Evolutionary conservation across 2,888 invertebrate species (phyloP).

Genomic region (Hymenopus coronatus): DNA sequence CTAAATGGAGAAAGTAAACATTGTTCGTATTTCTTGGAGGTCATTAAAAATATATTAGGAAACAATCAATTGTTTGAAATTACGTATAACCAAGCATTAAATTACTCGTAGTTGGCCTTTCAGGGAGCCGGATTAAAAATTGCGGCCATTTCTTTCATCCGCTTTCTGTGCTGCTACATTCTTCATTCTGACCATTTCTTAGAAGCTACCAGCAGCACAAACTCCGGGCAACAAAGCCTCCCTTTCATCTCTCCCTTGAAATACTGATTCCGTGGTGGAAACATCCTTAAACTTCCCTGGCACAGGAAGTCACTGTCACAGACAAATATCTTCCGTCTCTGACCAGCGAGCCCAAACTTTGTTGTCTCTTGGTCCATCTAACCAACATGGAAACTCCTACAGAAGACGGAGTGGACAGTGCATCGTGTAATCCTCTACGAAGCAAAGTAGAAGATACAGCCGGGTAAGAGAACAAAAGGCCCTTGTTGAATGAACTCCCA

Average conservation of each 20-base stretch:
- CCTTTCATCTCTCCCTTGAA: background rate
- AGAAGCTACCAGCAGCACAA: background rate
- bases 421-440: background rate
- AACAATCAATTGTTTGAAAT: background rate
- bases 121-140: background rate
- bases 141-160: background rate
- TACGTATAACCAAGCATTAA: background rate
- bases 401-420: background rate
- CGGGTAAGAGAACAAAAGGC: background rate
- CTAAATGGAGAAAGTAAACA: too few species aligned
- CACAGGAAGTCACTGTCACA: slow-evolving; percentile 27
- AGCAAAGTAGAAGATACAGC: background rate
- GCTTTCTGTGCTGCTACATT: background rate
- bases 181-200: slow-evolving; percentile 1
- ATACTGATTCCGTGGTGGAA: background rate
- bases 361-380: slow-evolving; percentile 7
- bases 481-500: background rate
- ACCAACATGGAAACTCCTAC: background rate
- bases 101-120: background rate
- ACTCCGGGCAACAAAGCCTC: slow-evolving; percentile 1
- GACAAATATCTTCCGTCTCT: slow-evolving; percentile 33
- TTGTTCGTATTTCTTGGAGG: too few species aligned
- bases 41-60: too few species aligned
- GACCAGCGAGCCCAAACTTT: slow-evolving; percentile 22
- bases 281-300: slow-evolving; percentile 12